Evolutionary conservation across 53 echinoderm and acorn worm species (phyloP), one percentile per base, ranked within the genome.

Genomic region (Henricia sp.): DNA sequence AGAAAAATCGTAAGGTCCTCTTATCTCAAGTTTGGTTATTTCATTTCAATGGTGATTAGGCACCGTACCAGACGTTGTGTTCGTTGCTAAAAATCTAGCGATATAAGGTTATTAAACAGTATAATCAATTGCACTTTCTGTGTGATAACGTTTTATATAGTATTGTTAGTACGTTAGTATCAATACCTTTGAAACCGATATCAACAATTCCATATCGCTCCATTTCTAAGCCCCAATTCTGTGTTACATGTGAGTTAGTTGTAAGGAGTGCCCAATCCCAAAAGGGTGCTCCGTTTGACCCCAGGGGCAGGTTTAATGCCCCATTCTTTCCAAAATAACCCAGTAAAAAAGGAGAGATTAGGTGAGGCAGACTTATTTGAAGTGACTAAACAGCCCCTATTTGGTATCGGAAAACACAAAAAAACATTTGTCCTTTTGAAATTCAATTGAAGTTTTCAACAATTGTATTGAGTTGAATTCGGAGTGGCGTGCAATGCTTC

Each of bases 211-310:
- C 37, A 37, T 9, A 38, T 39, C 37, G 8, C 1, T 11, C 67
- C 10, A 17, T 37, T 38, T 13, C 67, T 39, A 19, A 38, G 38
- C 23, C 37, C 67, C 6, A 20, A 40, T 10, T 8, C 14, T 46
- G 14, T 14, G 48, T 8, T 46, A 46, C 48, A 14, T 46, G 48
- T 46, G 14, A 10, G 14, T 46, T 10, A 10, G 8, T 46, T 10
- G 8, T 10, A 21, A 20, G 37, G 4, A 3, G 8, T 12, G 14
- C 35, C 35, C 35, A 17, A 19, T 14, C 19, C 4, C 3, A 37
- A 67, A 67, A 67, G 67, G 60, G 60, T 59, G 60, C 11, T 30
- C 67, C n/a, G 19, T 38, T 10, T 24, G 12, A n/a, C 67, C 67
- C 39, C 21, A 4, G 0, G 21, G 67, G 67, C 37, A 6, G 0